A percentile compares a stretch with the other conserved stretches of the same genome.
phyloP scores from a whole-genome alignment of 2,888 invertebrate species.

The Drosophila stalkeri region DNA sequence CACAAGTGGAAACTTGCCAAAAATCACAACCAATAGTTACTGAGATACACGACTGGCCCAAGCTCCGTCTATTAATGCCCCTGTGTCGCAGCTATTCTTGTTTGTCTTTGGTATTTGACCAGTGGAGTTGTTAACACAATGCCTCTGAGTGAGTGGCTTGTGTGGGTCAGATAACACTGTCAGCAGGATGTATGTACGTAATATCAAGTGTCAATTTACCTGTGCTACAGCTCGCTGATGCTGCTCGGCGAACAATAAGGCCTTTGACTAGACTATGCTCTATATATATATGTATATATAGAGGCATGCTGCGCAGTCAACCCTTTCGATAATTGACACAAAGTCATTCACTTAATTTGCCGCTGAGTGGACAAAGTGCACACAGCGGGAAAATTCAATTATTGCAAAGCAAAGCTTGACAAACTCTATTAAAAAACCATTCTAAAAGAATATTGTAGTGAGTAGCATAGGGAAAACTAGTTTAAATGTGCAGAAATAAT shows the following conservation, averaged over 20 bases:
- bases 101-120: conserved; percentile 55
- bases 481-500: conserved; percentile 5
- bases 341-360: conserved; percentile 52
- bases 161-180: conserved; percentile 22
- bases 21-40: conserved; percentile 65
- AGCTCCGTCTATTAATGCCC: conserved; percentile 18
- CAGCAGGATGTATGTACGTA: conserved; percentile 52
- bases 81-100: neutral
- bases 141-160: neutral
- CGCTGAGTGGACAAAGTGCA: neutral
- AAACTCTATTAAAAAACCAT: conserved; percentile 31
- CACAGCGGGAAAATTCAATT: conserved; percentile 57
- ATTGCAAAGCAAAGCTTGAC: conserved; percentile 45
- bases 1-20: conserved; percentile 68
- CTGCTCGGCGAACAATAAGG: conserved; percentile 24
- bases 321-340: conserved; percentile 32
- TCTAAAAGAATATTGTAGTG: conserved; percentile 21
- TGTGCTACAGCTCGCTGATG: conserved; percentile 32
- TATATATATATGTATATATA: neutral
- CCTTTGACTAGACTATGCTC: conserved; percentile 11
- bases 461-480: conserved; percentile 2
- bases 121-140: conserved; percentile 46
- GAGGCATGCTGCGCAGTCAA: conserved; percentile 20
- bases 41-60: conserved; percentile 17
- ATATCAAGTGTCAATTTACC: conserved; percentile 56